A percentile compares a stretch with the other conserved stretches of the same genome.
Evolutionary conservation across 2,113 vertebrate species (phyloP).

Genomic region (Bos indicus): DNA sequence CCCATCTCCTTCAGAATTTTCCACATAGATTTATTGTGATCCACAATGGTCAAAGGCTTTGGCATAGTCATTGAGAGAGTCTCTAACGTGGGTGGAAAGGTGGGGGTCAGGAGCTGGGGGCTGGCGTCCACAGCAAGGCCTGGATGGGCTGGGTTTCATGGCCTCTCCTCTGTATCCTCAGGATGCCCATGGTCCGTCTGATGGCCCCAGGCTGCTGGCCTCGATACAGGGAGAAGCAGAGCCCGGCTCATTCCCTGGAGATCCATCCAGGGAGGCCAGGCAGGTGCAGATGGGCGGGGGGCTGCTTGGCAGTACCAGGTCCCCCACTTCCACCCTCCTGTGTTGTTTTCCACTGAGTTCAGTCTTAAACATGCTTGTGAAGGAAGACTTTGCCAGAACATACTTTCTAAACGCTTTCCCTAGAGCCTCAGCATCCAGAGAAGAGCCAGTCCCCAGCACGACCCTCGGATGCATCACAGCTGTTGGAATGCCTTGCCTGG

Average conservation of each 20-base stretch:
- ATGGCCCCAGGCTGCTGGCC: fast-evolving
- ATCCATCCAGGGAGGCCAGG: fast-evolving
- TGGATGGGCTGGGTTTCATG: neutral
- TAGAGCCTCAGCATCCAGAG: neutral
- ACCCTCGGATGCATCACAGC: neutral
- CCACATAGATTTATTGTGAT: neutral
- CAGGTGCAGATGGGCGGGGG: no score
- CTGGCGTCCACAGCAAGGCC: no score
- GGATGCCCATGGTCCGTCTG: neutral
- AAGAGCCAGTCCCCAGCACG: neutral
- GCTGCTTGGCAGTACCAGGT: neutral
- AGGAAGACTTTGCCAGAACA: neutral
- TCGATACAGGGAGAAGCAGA: neutral
- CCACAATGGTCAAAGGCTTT: neutral
- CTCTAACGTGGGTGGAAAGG: fast-evolving
- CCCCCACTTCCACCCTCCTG: neutral
- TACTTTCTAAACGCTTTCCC: neutral
- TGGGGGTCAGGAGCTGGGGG: no score
- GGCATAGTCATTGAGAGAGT: neutral
- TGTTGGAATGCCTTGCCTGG: fast-evolving
- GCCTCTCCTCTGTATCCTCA: neutral
- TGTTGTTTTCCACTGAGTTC: neutral
- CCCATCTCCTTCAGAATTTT: neutral
- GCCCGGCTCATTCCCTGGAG: neutral
- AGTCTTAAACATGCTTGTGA: neutral